Evolutionary conservation across 2,888 invertebrate species (phyloP).

Genomic region (Troglohyphantes excavatus): DNA sequence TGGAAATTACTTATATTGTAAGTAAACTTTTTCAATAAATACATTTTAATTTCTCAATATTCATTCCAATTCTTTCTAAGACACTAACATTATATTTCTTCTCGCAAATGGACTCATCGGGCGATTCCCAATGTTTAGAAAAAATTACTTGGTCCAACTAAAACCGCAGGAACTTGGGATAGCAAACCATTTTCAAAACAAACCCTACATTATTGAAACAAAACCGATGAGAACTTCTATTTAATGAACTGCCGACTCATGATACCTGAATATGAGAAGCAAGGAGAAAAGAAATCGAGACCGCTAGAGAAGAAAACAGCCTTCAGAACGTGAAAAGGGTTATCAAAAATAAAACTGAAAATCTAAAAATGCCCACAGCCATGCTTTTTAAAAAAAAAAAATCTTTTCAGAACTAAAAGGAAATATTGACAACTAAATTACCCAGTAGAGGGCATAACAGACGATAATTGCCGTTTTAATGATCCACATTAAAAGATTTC

Average conservation of each 20-base stretch:
- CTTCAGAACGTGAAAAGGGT: slow-evolving; percentile 28
- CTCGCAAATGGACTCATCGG: slow-evolving; percentile 33
- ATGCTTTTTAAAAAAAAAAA: too few relatives aligned
- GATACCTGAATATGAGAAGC: not conserved
- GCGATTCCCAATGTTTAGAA: slow-evolving; percentile 52
- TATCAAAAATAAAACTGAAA: too few relatives aligned
- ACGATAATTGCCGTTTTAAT: too few relatives aligned
- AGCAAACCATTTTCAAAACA: not conserved
- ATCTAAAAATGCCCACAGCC: too few relatives aligned
- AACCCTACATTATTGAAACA: not conserved
- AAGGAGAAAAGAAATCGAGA: not conserved
- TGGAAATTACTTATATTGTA: too few relatives aligned
- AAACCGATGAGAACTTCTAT: too few relatives aligned
- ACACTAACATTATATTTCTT: slow-evolving; percentile 43
- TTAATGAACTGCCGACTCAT: not conserved
- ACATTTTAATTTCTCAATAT: slow-evolving; percentile 1
- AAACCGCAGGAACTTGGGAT: slow-evolving; percentile 52
- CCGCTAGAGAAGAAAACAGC: slow-evolving; percentile 25
- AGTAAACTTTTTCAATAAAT: not conserved
- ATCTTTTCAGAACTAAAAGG: too few relatives aligned
- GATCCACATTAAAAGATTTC: too few relatives aligned
- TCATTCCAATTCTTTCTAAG: slow-evolving; percentile 3
- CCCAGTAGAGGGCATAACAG: too few relatives aligned
- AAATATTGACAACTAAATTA: too few relatives aligned
- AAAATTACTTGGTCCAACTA: slow-evolving; percentile 68